phyloP scores from a whole-genome alignment of 2,113 vertebrate species.

The Hemibagrus wyckioides region DNA sequence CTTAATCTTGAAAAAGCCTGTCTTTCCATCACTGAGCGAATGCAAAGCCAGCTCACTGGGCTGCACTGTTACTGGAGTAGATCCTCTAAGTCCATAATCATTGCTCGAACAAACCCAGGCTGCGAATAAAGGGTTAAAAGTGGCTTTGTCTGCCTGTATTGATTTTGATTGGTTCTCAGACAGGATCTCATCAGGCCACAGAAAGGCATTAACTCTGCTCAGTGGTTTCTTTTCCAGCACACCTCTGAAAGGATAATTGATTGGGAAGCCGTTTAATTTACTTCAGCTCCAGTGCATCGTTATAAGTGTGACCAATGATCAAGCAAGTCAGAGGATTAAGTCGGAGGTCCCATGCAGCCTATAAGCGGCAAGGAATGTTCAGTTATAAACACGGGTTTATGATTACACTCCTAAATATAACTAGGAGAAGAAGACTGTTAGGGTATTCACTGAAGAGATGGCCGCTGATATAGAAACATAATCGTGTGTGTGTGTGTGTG shows the following conservation, averaged over 20 bases:
- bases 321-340: slow-evolving; percentile 63
- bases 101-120: slow-evolving; percentile 9
- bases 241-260: slow-evolving; percentile 70
- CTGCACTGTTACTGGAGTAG: slow-evolving; percentile 13
- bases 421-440: neutral
- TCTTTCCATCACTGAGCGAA: slow-evolving; percentile 10
- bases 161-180: slow-evolving; percentile 63
- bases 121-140: slow-evolving; percentile 54
- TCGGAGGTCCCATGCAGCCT: slow-evolving; percentile 12
- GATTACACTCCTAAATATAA: neutral
- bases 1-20: slow-evolving; percentile 9
- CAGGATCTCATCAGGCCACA: slow-evolving; percentile 64
- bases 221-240: slow-evolving; percentile 69
- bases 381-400: neutral
- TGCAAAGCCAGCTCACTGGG: neutral
- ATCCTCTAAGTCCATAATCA: slow-evolving; percentile 25
- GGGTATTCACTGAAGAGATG: neutral
- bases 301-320: slow-evolving; percentile 66
- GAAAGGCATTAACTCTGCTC: slow-evolving; percentile 66
- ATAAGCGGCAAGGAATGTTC: neutral
- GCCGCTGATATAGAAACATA: neutral
- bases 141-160: slow-evolving; percentile 57
- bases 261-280: slow-evolving; percentile 66
- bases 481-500: neutral
- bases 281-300: slow-evolving; percentile 66